These are phyloP conservation scores for Gila robusta DNA, from an alignment of 2,797 vertebrate genomes.

Conservation along the genomic window DNA sequence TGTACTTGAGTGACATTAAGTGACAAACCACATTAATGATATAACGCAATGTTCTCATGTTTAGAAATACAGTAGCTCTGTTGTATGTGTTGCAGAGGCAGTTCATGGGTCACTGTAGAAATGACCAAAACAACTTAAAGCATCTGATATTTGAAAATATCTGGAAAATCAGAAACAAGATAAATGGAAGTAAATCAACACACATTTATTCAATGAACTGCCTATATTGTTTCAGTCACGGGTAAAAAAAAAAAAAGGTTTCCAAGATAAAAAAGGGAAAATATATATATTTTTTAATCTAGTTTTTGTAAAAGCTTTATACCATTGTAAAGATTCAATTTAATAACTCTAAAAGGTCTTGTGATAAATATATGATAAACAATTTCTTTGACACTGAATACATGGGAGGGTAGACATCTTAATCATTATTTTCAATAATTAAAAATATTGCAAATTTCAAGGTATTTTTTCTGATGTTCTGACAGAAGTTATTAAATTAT, in stretches of 20 bases:
- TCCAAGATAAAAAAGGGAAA: too few relatives aligned
- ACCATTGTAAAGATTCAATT: background rate
- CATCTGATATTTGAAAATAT: background rate
- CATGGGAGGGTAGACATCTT: background rate
- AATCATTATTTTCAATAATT: background rate
- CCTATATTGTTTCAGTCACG: background rate
- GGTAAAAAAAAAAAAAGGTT: background rate
- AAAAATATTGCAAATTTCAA: background rate
- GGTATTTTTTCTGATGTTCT: background rate
- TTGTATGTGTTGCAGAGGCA: background rate
- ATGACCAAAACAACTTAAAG: background rate
- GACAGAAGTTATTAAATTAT: background rate
- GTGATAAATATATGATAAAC: background rate
- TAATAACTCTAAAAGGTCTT: background rate
- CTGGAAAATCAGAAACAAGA: background rate
- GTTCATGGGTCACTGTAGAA: background rate
- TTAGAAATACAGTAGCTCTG: background rate
- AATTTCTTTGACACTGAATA: background rate
- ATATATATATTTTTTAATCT: too few relatives aligned
- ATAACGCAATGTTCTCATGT: background rate
- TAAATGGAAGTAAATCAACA: slow-evolving; percentile 1
- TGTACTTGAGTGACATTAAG: slow-evolving; percentile 17
- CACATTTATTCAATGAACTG: background rate
- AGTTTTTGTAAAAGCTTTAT: too few relatives aligned
- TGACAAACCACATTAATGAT: background rate